Percentiles rank a stretch among this genome's conserved stretches.
These are phyloP conservation scores for Atherix ibis DNA, from an alignment of 2,888 invertebrate species.

Conservation along the genomic window DNA sequence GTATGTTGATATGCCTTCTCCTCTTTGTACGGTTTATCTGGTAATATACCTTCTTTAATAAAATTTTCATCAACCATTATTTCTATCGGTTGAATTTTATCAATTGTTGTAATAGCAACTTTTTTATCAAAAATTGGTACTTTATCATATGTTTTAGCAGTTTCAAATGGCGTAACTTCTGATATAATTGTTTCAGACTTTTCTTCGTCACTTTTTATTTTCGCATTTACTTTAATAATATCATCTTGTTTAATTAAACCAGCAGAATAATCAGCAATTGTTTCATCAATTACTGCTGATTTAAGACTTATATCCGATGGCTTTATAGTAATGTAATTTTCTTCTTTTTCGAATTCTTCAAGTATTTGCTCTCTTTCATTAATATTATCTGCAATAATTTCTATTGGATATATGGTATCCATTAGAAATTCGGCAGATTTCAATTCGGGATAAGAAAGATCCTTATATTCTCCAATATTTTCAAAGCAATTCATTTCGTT, in stretches of 20 bases:
- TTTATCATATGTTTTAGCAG: background rate
- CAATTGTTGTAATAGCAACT: background rate
- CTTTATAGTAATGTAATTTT: background rate
- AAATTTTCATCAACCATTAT: too few species aligned
- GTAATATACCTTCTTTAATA: too few species aligned
- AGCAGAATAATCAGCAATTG: background rate
- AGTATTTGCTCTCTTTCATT: background rate
- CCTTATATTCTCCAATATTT: background rate
- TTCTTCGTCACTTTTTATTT: background rate
- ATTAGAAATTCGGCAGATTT: background rate
- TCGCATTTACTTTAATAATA: background rate
- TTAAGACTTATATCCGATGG: background rate
- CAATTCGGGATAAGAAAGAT: background rate
- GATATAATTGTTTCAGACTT: background rate
- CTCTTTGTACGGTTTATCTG: too few species aligned
- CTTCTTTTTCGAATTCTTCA: background rate
- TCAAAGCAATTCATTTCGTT: conserved; percentile 1
- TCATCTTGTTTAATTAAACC: background rate
- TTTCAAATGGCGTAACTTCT: conserved; percentile 1
- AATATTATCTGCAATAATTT: background rate
- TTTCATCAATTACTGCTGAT: background rate
- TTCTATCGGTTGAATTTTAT: background rate
- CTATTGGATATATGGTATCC: background rate
- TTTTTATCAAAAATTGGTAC: background rate
- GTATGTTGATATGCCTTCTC: too few species aligned